Evolutionary conservation across 1,140 invertebrate genomes (phyloP).

Genomic region (Leucophenga varia): DNA sequence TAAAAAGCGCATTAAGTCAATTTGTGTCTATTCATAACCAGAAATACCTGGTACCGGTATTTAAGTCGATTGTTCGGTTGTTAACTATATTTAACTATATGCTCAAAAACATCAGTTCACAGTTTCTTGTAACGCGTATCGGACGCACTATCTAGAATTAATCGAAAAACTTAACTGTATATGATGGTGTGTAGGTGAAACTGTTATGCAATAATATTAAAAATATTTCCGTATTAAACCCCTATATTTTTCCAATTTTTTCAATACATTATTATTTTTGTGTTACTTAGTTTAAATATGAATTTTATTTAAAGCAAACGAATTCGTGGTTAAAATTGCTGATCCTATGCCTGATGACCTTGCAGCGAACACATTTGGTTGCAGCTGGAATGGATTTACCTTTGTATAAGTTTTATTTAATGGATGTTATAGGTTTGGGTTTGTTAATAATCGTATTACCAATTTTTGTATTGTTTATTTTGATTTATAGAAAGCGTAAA

Average conservation of each 20-base stretch:
- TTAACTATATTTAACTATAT: background rate
- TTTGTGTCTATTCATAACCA: too few relatives aligned
- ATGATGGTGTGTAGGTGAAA: background rate
- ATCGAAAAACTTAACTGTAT: background rate
- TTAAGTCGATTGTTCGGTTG: too few relatives aligned
- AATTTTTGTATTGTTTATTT: too few relatives aligned
- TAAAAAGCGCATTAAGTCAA: too few relatives aligned
- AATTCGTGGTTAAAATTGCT: conserved; percentile 1
- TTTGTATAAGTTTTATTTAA: conserved; percentile 62
- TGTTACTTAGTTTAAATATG: too few relatives aligned
- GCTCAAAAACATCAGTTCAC: background rate
- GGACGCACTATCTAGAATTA: background rate
- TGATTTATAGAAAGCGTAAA: background rate
- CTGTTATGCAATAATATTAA: background rate
- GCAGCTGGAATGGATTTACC: conserved; percentile 58
- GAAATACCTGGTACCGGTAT: too few relatives aligned
- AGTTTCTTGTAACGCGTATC: background rate
- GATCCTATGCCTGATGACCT: conserved; percentile 21
- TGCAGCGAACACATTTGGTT: conserved; percentile 55
- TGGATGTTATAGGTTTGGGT: conserved; percentile 59
- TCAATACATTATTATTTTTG: too few relatives aligned
- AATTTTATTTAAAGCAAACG: background rate
- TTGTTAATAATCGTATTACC: too few relatives aligned
- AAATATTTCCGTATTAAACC: conserved; percentile 13
- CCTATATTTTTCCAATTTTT: too few relatives aligned